Evolutionary conservation across 2,888 invertebrate species (phyloP).

Genomic region (Diarsia rubi): DNA sequence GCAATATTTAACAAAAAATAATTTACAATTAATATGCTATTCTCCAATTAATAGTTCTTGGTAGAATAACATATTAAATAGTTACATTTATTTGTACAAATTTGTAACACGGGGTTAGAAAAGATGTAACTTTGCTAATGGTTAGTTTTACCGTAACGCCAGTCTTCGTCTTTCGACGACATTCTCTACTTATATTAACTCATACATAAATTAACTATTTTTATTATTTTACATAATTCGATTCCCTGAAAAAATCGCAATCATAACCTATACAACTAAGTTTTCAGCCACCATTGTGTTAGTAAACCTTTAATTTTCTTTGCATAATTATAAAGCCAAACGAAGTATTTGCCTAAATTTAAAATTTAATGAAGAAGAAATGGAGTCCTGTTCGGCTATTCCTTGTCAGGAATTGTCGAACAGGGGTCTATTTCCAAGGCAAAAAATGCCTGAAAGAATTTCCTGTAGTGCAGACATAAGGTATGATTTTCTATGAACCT

Average conservation of each 20-base stretch:
- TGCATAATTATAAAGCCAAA: constrained; percentile 36
- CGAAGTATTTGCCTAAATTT: constrained; percentile 40
- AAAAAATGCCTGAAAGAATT: constrained; percentile 17
- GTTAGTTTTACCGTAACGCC: constrained; percentile 49
- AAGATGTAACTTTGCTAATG: constrained; percentile 19
- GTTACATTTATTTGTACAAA: constrained; percentile 58
- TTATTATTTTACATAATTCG: constrained; percentile 23
- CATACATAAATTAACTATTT: constrained; percentile 40
- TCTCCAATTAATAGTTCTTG: constrained; percentile 63
- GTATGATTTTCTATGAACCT: constrained; percentile 24
- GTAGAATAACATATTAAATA: constrained; percentile 73
- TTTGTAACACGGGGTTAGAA: constrained; percentile 56
- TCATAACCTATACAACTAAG: constrained; percentile 34
- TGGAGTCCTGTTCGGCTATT: constrained; percentile 51
- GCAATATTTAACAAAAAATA: constrained; percentile 76
- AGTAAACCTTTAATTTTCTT: constrained; percentile 34
- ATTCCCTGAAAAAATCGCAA: constrained; percentile 34
- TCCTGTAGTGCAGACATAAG: constrained; percentile 8
- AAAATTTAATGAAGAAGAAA: constrained; percentile 37
- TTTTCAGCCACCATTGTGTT: constrained; percentile 56
- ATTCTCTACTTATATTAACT: constrained; percentile 39
- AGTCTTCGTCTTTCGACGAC: constrained; percentile 33
- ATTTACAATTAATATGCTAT: constrained; percentile 79
- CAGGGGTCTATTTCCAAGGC: constrained; percentile 41
- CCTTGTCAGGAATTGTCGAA: constrained; percentile 42